Conservation (phyloP, 2,888 invertebrate species). For the Aleiodes leptofemur region DNA sequence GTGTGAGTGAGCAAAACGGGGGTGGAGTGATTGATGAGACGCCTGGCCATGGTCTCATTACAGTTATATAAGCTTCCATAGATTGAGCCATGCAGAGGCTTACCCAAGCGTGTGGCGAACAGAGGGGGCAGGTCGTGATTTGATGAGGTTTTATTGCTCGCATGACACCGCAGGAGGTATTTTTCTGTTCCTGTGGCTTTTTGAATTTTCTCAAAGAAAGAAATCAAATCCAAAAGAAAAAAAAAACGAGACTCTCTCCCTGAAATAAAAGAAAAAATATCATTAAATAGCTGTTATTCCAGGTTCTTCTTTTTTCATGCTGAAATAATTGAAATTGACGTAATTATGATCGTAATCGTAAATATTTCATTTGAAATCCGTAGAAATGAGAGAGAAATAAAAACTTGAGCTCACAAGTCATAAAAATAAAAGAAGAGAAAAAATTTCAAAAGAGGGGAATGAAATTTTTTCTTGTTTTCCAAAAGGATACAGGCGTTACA, state of each 20-base stretch:
- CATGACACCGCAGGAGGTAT: conserved; percentile 62
- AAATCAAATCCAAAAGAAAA: conserved; percentile 7
- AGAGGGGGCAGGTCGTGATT: conserved; percentile 70
- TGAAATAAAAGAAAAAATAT: too few species aligned
- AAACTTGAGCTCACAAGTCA: conserved; percentile 20
- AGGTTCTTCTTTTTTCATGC: too few species aligned
- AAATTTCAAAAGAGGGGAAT: background rate
- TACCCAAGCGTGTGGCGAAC: conserved; percentile 66
- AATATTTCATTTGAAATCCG: too few species aligned
- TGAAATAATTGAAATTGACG: too few species aligned
- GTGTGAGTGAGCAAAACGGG: conserved; percentile 53
- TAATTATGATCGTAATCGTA: too few species aligned
- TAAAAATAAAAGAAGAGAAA: conserved; percentile 6
- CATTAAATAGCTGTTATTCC: too few species aligned
- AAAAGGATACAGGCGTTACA: conserved; percentile 19
- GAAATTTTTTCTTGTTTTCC: conserved; percentile 17
- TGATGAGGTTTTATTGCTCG: conserved; percentile 75
- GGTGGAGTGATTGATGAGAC: conserved; percentile 74
- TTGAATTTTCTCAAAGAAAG: conserved; percentile 39
- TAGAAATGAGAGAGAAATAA: conserved; percentile 23
- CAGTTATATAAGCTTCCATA: conserved; percentile 75
- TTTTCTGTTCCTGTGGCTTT: conserved; percentile 52
- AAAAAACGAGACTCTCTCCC: too few species aligned
- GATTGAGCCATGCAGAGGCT: conserved; percentile 74
- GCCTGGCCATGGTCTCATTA: conserved; percentile 74